Evolutionary conservation across 2,888 invertebrate genomes (phyloP).

Genomic region (Merodon equestris): DNA sequence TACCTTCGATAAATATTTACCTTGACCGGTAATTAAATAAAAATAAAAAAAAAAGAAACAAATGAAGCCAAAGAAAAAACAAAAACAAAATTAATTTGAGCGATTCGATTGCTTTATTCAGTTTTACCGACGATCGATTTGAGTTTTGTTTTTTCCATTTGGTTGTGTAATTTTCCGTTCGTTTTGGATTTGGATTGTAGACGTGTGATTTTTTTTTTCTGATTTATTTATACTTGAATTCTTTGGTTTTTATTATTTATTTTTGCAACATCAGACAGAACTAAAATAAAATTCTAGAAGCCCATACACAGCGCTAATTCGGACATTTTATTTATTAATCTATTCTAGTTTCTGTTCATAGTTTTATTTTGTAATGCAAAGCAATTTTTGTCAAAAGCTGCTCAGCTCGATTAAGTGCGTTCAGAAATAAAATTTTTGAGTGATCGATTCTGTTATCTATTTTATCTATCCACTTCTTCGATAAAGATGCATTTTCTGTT

Average conservation of each 20-base stretch:
- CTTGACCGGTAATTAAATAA: slow-evolving; percentile 70
- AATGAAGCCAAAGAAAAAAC: too few species aligned
- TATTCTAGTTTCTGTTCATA: too few species aligned
- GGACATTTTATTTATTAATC: too few species aligned
- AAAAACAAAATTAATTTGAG: too few species aligned
- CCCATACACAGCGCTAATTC: slow-evolving; percentile 58
- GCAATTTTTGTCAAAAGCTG: too few species aligned
- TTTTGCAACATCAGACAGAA: too few species aligned
- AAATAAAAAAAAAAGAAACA: slow-evolving; percentile 49
- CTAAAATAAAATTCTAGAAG: slow-evolving; percentile 11
- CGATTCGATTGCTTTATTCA: slow-evolving; percentile 28
- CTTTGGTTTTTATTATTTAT: slow-evolving; percentile 39
- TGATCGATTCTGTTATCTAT: too few species aligned
- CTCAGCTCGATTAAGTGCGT: too few species aligned
- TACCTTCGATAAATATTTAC: slow-evolving; percentile 71
- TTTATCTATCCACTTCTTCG: too few species aligned
- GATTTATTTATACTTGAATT: slow-evolving; percentile 37
- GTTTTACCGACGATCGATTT: slow-evolving; percentile 27
- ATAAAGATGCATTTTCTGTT: too few species aligned
- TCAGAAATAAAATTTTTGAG: too few species aligned
- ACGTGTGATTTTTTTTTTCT: slow-evolving; percentile 19
- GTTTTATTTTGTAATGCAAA: too few species aligned
- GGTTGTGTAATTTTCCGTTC: slow-evolving; percentile 36
- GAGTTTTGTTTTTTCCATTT: slow-evolving; percentile 25
- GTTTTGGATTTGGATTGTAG: slow-evolving; percentile 54